Percentiles rank a stretch among this genome's conserved stretches.
Evolutionary conservation across 1,140 invertebrate genomes (phyloP).

Genomic region (Agraylea sexmaculata): DNA sequence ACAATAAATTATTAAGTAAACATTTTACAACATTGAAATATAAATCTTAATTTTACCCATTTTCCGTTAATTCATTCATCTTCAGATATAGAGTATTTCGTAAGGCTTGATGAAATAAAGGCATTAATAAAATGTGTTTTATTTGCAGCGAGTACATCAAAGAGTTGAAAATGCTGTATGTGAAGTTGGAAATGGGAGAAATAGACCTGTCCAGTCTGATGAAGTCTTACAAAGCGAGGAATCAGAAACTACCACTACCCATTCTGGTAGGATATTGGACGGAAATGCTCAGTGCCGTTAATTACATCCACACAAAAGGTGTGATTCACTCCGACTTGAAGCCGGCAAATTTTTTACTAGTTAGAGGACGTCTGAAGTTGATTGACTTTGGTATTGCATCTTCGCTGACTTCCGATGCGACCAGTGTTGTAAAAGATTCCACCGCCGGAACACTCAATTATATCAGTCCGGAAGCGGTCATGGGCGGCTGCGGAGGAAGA

Average conservation of each 20-base stretch:
- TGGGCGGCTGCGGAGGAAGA: conserved; percentile 31
- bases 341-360: conserved; percentile 91
- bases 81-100: conserved; percentile 1
- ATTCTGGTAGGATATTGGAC: conserved; percentile 85
- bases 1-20: not conserved
- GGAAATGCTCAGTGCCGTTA: conserved; percentile 85
- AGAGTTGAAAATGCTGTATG: conserved; percentile 53
- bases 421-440: conserved; percentile 74
- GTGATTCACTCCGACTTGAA: conserved; percentile 94
- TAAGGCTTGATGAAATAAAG: conserved; percentile 8
- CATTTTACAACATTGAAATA: too few species aligned
- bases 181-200: conserved; percentile 90
- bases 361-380: conserved; percentile 76
- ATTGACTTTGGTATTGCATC: conserved; percentile 99
- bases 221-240: conserved; percentile 44
- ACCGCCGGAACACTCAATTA: conserved; percentile 87
- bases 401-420: conserved; percentile 75
- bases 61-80: too few species aligned
- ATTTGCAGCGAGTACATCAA: conserved; percentile 40
- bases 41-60: too few species aligned
- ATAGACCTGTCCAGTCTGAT: conserved; percentile 73
- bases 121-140: too few species aligned
- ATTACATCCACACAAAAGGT: conserved; percentile 84
- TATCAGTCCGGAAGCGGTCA: conserved; percentile 90
- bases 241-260: conserved; percentile 48